Evolutionary conservation across 2,113 vertebrate species (phyloP).

Genomic region (Gymnocephalus cernua): DNA sequence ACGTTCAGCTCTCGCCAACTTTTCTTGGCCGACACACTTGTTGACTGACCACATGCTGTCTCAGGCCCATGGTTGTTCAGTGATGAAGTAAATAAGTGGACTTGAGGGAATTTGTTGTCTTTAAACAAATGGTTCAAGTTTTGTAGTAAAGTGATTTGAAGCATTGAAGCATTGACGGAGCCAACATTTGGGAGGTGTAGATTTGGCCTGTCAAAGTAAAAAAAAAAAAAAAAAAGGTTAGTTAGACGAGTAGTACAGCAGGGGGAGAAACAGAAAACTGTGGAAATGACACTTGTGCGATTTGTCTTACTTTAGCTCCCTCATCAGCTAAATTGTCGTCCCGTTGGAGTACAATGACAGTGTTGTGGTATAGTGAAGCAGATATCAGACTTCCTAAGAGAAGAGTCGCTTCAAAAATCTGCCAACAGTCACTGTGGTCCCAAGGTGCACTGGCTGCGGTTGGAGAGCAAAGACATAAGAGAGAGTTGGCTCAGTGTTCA

Average conservation of each 20-base stretch:
- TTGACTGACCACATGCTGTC: conserved; percentile 1
- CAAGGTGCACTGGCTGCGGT: conserved; percentile 15
- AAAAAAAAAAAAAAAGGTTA: too few relatives aligned
- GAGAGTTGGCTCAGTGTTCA: conserved; percentile 13
- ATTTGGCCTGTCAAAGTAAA: too few relatives aligned
- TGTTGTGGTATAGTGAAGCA: background rate
- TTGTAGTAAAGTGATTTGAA: too few relatives aligned
- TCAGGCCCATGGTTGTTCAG: background rate
- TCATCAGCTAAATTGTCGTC: too few relatives aligned
- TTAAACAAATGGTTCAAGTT: too few relatives aligned
- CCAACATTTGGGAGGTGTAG: too few relatives aligned
- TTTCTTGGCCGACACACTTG: background rate
- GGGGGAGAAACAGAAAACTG: too few relatives aligned
- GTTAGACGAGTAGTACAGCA: too few relatives aligned
- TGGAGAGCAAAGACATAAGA: conserved; percentile 13
- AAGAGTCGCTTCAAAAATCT: conserved; percentile 12
- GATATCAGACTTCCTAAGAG: conserved; percentile 18
- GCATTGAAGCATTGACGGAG: too few relatives aligned
- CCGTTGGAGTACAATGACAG: background rate
- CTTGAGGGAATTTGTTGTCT: background rate
- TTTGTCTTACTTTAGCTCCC: too few relatives aligned
- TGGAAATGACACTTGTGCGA: too few relatives aligned
- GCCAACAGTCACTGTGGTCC: conserved; percentile 23
- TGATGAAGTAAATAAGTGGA: background rate
- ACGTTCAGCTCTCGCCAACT: background rate